Percentiles rank a stretch among this genome's conserved stretches.
Conservation (phyloP, 2,797 vertebrate species). For the Tauraco hartlaubi region DNA sequence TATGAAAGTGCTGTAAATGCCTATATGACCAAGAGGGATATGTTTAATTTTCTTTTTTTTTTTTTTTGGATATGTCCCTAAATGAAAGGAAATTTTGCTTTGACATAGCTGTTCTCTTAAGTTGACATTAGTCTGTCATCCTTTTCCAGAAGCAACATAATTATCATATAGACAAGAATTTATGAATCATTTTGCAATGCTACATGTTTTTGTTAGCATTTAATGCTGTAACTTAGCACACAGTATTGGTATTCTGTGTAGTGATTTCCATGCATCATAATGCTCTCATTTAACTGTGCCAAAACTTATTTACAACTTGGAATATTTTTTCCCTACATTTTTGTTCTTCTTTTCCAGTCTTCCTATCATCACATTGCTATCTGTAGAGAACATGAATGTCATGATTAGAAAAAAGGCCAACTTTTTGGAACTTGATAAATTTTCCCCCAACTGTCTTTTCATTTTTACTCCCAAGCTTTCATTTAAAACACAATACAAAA, state of each 20-base stretch:
- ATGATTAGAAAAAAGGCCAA: neutral
- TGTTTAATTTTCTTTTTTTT: neutral
- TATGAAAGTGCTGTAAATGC: neutral
- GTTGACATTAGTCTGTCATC: slow-evolving; percentile 3
- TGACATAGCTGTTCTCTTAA: neutral
- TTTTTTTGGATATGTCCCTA: neutral
- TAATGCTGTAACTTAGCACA: slow-evolving; percentile 20
- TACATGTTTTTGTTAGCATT: slow-evolving; percentile 34
- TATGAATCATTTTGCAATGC: slow-evolving; percentile 24
- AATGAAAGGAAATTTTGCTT: neutral
- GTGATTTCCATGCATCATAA: neutral
- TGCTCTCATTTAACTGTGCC: slow-evolving; percentile 31
- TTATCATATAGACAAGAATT: neutral
- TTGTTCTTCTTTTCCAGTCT: neutral
- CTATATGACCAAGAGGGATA: neutral
- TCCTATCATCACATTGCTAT: neutral
- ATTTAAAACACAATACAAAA: neutral
- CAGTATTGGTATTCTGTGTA: neutral
- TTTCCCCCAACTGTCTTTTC: neutral
- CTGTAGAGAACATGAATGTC: neutral
- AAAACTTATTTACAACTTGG: slow-evolving; percentile 46
- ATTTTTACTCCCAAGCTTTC: neutral
- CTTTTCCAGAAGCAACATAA: slow-evolving; percentile 17
- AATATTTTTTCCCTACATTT: slow-evolving; percentile 43
- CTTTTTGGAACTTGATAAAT: neutral